phyloP scores from a whole-genome alignment of 30 jellyfish, hydroid and myxozoan genomes.

The Chironex yamaguchii region DNA sequence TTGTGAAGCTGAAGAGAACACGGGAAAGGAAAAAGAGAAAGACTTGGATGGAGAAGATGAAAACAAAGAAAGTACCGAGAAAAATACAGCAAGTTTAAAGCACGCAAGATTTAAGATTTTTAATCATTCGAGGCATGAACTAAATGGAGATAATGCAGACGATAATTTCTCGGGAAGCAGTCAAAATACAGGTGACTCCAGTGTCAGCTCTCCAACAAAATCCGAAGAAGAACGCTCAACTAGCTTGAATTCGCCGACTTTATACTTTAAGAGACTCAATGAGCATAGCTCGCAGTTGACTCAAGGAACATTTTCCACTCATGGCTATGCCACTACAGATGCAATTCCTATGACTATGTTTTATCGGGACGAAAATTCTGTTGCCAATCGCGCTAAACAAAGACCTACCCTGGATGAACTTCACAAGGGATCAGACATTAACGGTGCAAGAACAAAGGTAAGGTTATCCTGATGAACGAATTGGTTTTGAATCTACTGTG shows the following conservation, averaged over 20 bases:
- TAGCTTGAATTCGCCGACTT: not conserved
- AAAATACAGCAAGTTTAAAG: not conserved
- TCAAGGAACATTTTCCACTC: not conserved
- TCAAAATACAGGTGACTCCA: not conserved
- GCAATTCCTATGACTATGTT: conserved; percentile 94
- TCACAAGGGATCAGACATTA: conserved; percentile 77
- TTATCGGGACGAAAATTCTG: conserved; percentile 75
- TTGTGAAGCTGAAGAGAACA: not conserved
- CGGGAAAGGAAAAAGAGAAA: too few species aligned
- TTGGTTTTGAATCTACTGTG: too few species aligned
- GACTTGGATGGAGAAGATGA: too few species aligned
- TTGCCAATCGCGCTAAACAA: conserved; percentile 71
- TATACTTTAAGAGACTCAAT: not conserved
- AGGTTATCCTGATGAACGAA: too few species aligned
- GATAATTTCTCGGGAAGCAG: not conserved
- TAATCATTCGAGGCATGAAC: conserved; percentile 62
- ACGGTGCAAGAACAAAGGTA: conserved; percentile 59
- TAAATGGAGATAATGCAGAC: not conserved
- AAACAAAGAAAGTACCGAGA: not conserved
- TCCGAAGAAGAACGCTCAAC: not conserved
- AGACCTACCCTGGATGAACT: conserved; percentile 87
- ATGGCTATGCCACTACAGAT: conserved; percentile 88
- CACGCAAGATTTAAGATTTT: conserved; percentile 76
- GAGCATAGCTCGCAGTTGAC: not conserved
- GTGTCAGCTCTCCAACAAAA: not conserved